phyloP scores from a whole-genome alignment of 2,888 invertebrate genomes.

The Ditylenchus weischeri region DNA sequence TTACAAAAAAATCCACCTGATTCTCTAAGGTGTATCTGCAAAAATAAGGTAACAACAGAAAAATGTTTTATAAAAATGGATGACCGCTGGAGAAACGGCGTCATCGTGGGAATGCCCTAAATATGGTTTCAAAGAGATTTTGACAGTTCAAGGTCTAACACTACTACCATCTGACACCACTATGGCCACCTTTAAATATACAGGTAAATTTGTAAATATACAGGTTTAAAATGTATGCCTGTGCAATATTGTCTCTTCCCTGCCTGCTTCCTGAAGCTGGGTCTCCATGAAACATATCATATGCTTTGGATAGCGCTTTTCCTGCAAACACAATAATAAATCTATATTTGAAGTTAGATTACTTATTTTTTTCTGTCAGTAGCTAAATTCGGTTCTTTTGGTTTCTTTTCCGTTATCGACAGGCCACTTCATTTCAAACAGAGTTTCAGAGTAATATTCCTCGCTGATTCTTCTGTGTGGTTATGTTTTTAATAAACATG shows the following conservation, averaged over 20 bases:
- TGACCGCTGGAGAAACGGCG: conserved; percentile 34
- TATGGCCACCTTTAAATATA: conserved; percentile 32
- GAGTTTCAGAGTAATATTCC: too few species aligned
- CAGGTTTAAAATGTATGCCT: not conserved
- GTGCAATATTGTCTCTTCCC: conserved; percentile 13
- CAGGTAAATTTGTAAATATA: not conserved
- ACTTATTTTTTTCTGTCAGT: too few species aligned
- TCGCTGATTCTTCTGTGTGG: too few species aligned
- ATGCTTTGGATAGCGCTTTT: conserved; percentile 41
- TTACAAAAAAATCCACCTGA: conserved; percentile 11
- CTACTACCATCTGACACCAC: conserved; percentile 38
- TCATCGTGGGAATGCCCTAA: conserved; percentile 38
- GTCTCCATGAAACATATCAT: conserved; percentile 30
- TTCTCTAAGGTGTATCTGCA: conserved; percentile 19
- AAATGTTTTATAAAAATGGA: too few species aligned
- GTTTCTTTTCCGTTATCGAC: too few species aligned
- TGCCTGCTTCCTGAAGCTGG: conserved; percentile 24
- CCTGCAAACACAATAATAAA: not conserved
- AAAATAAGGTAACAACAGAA: too few species aligned
- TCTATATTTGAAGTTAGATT: too few species aligned
- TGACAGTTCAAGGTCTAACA: not conserved
- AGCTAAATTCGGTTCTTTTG: too few species aligned
- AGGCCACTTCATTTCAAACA: too few species aligned
- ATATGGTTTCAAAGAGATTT: not conserved
- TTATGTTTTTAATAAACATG: too few species aligned